Evolutionary conservation across 1,140 invertebrate species (phyloP), one percentile per base, ranked within the genome.

Genomic region (Tetramorium alpestre): DNA sequence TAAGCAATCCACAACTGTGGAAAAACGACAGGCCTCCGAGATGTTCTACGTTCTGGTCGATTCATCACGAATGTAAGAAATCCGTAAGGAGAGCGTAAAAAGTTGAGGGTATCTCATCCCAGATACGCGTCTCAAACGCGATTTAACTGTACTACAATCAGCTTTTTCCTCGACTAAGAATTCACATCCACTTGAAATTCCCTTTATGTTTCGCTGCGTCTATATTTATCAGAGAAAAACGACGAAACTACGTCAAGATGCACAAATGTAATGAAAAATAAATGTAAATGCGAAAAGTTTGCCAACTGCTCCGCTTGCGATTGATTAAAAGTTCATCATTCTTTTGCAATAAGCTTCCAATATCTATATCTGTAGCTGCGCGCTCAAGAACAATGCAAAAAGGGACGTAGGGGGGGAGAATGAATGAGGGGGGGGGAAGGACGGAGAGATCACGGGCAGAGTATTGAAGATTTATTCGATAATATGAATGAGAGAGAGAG

Each of bases 301-400:
- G 47, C 67, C 67, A 41, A 73, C 51, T 70, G 67, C 41, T 84
- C 54, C 28, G 69, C 80, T 73, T 7, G 54, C 80, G 80, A 84
- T 84, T 84, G 80, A 84, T 84, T 84, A 84, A 84, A 84, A 84
- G 80, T 84, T 84, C 54, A 84, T 84, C 69, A 84, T 84, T 84
- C 80, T 75, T 84, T 41, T 33, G 54, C 80, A 84, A 75, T 84
- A 84, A 84, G 69, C 69, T 84, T 62, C 41, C 80, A 84, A 84
- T 84, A 84, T 84, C 54, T 54, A 84, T 84, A 75, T 75, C 80
- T 41, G 80, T 75, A 54, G 65, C 33, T 33, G 41, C 54, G 80
- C 69, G 80, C 25, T 75, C 54, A 84, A 84, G 80, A 84, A 84
- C 80, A 84, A 84, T 84, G 41, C 41, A 73, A 65, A 80, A 84